A percentile compares a stretch with the other conserved stretches of the same genome.
Conservation (phyloP, 2,113 vertebrate genomes). For the Clinocottus analis region DNA sequence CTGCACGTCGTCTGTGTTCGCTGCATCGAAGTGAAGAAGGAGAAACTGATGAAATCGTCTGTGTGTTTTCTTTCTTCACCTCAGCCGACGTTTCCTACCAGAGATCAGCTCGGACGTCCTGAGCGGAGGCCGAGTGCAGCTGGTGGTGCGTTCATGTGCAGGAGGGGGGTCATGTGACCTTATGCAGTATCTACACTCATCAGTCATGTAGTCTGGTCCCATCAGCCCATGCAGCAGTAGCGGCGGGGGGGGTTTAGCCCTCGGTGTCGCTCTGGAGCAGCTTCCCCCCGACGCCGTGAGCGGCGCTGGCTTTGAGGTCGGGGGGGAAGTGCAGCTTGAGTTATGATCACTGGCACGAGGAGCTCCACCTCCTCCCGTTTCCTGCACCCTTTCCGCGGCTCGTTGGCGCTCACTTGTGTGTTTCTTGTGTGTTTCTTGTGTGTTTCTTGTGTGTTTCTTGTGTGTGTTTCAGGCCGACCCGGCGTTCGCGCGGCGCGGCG, state of each 20-base stretch:
- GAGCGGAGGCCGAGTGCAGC: slow-evolving; percentile 88
- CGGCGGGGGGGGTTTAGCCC: slow-evolving; percentile 2
- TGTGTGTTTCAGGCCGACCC: slow-evolving; percentile 83
- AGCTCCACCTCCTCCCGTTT: slow-evolving; percentile 36
- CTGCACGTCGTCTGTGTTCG: slow-evolving; percentile 31
- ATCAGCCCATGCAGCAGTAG: slow-evolving; percentile 29
- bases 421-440: slow-evolving; percentile 36
- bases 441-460: slow-evolving; percentile 45
- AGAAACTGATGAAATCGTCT: slow-evolving; percentile 8
- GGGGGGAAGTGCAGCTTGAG: slow-evolving; percentile 39
- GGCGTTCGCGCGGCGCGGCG: slow-evolving; percentile 60
- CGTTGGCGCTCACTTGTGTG: neutral
- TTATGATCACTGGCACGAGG: slow-evolving; percentile 53
- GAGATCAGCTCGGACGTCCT: slow-evolving; percentile 85
- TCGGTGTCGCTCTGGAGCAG: slow-evolving; percentile 50
- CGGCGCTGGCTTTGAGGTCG: slow-evolving; percentile 69
- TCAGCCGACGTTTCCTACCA: slow-evolving; percentile 88
- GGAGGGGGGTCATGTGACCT: slow-evolving; percentile 6
- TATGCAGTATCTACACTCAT: slow-evolving; percentile 60
- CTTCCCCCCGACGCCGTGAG: slow-evolving; percentile 11
- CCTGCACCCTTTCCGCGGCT: no score
- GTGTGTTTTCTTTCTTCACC: slow-evolving; percentile 16
- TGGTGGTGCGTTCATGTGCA: slow-evolving; percentile 86
- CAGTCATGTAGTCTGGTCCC: slow-evolving; percentile 56
- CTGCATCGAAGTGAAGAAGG: neutral